Conservation (phyloP, 2,888 invertebrate genomes). For the Nasonovia ribisnigri region DNA sequence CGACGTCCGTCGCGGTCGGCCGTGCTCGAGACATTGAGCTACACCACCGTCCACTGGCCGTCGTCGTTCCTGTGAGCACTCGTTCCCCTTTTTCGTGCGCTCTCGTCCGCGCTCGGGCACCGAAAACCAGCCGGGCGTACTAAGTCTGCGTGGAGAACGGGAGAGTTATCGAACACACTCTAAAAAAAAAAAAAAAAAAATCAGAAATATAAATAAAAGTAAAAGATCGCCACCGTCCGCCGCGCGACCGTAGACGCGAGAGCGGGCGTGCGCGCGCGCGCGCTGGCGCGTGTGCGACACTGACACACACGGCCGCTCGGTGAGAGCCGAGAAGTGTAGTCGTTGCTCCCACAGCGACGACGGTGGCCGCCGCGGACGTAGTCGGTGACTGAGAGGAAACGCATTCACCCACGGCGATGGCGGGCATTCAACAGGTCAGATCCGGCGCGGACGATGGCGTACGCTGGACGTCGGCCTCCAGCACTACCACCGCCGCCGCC, state of each 20-base stretch:
- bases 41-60: not conserved
- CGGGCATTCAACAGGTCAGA: conserved; percentile 57
- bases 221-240: conserved; percentile 18
- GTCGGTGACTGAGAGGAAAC: conserved; percentile 4
- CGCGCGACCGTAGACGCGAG: not conserved
- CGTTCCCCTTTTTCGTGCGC: not conserved
- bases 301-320: not conserved
- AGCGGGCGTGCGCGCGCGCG: conserved; percentile 16
- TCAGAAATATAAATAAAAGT: not conserved
- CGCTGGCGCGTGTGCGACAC: not conserved
- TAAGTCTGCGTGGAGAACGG: not conserved
- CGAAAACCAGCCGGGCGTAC: not conserved
- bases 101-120: not conserved
- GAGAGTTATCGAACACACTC: not conserved
- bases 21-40: not conserved
- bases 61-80: not conserved
- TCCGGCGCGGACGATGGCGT: conserved; percentile 28
- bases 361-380: not conserved
- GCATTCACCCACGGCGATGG: conserved; percentile 20
- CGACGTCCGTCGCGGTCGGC: not conserved
- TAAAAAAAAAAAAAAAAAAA: not conserved
- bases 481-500: not conserved
- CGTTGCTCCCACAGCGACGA: conserved; percentile 16
- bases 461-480: not conserved
- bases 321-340: conserved; percentile 18